Evolutionary conservation across 2,888 invertebrate genomes (phyloP), one percentile per base, ranked within the genome.

Genomic region (Belgica antarctica): DNA sequence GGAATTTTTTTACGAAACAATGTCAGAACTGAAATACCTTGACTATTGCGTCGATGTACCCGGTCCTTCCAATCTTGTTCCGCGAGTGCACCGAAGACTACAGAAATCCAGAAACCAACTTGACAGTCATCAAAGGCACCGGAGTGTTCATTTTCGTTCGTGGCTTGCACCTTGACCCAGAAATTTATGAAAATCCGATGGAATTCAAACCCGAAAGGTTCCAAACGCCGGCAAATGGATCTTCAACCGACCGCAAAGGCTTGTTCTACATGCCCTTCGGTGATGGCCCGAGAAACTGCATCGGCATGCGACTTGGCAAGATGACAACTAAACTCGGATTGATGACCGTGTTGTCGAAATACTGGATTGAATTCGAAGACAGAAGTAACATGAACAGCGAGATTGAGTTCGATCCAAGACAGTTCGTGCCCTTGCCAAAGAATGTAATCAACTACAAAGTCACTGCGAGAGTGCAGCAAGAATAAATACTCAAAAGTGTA

Each of bases 11-110:
- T 80, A 81, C 65, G 81, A 82, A 12, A 76, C 76, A 0, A 71
- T 82, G 17, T 75, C 78, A 71, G 80, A 81, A 24, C 77, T 83
- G 73, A 77, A 78, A 69, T 81, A 81, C 74, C 72, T 83, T 72
- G 81, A 82, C 28, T 73, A 76, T 28, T 81, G 81, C 70, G 72
- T 82, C 1, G 74, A 75, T 46, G 70, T 81, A 81, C 72, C 82
- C 83, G 1, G 78, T 79, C 0, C 74, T 80, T 4, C 77, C 80
- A 2, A 19, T 41, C 22, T n/a, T 63, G 22, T 80, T 80, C 71
- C 75, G 80, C 2, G 72, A 76, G 59, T 81, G 81, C 63, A 77
- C 78, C 17, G 75, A 77, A 71, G 75, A 75, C 8, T 81, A 76
- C 65, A 73, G 72, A 3, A 72, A 81, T 28, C 78, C 80, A 1